Evolutionary conservation across 1,140 invertebrate genomes (phyloP).

Genomic region (Arion vulgaris): DNA sequence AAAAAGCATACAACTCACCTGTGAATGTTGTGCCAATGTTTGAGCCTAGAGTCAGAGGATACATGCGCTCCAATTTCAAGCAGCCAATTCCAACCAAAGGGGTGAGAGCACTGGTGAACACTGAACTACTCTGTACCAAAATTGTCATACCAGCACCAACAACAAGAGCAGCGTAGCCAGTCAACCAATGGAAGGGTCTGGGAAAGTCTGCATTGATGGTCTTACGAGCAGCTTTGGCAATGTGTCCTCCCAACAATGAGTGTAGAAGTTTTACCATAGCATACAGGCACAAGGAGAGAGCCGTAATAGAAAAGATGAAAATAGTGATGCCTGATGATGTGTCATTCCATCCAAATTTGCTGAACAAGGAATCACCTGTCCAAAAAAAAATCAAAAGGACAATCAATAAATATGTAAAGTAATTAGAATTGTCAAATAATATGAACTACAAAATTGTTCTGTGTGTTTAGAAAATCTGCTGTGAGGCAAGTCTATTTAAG

Average conservation of each 20-base stretch:
- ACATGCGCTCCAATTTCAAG: constrained; percentile 77
- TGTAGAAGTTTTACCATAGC: constrained; percentile 77
- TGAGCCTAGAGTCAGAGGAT: constrained; percentile 78
- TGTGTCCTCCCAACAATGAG: constrained; percentile 72
- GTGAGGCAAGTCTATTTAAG: not conserved
- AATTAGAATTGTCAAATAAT: not conserved
- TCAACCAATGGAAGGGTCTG: constrained; percentile 71
- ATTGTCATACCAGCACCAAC: constrained; percentile 78
- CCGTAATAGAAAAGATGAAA: constrained; percentile 73
- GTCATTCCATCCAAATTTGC: constrained; percentile 69
- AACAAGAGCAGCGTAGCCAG: constrained; percentile 78
- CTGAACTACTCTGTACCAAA: constrained; percentile 78
- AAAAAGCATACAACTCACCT: constrained; percentile 46
- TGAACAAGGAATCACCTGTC: constrained; percentile 48
- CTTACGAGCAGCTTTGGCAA: constrained; percentile 74
- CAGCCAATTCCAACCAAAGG: constrained; percentile 79
- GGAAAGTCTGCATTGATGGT: constrained; percentile 76
- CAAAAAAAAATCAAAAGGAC: not conserved
- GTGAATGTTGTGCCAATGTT: constrained; percentile 80
- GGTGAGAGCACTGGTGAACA: constrained; percentile 79
- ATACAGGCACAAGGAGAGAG: constrained; percentile 75
- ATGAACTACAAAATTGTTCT: too few species aligned
- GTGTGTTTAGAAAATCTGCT: too few species aligned
- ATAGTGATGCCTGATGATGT: constrained; percentile 73
- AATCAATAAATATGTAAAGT: not conserved